Conservation (phyloP, 2,888 invertebrate species). For the Drosophila melanosoma region DNA sequence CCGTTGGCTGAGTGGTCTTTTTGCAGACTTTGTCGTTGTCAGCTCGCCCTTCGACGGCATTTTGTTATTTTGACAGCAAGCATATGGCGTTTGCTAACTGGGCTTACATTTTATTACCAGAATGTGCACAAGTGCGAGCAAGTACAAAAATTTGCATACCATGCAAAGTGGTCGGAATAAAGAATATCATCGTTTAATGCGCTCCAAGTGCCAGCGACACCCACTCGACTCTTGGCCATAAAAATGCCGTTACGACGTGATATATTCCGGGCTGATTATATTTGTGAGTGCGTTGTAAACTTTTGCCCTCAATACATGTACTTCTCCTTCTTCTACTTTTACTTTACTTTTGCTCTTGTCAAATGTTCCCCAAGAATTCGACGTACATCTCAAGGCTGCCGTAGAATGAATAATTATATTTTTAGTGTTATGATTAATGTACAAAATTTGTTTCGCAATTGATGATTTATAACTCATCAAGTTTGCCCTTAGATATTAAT, state of each 20-base stretch:
- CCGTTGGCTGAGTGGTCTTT: slow-evolving; percentile 55
- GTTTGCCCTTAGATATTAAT: slow-evolving; percentile 6
- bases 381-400: background rate
- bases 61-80: slow-evolving; percentile 74
- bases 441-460: background rate
- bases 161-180: slow-evolving; percentile 56
- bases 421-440: background rate
- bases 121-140: slow-evolving; percentile 63
- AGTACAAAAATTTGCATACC: slow-evolving; percentile 76
- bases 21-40: slow-evolving; percentile 48
- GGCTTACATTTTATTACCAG: slow-evolving; percentile 38
- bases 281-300: slow-evolving; percentile 6
- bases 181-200: slow-evolving; percentile 41
- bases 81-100: slow-evolving; percentile 37
- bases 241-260: slow-evolving; percentile 67
- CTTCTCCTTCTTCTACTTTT: slow-evolving; percentile 10
- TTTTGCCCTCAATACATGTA: slow-evolving; percentile 22
- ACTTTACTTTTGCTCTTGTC: background rate
- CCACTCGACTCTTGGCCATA: slow-evolving; percentile 59
- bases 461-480: background rate
- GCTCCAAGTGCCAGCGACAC: slow-evolving; percentile 55
- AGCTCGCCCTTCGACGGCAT: slow-evolving; percentile 67
- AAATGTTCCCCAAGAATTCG: background rate
- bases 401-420: background rate
- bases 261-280: slow-evolving; percentile 41